Evolutionary conservation across 2,113 vertebrate species (phyloP), one percentile per base, ranked within the genome.

Genomic region (Plotosus lineatus): DNA sequence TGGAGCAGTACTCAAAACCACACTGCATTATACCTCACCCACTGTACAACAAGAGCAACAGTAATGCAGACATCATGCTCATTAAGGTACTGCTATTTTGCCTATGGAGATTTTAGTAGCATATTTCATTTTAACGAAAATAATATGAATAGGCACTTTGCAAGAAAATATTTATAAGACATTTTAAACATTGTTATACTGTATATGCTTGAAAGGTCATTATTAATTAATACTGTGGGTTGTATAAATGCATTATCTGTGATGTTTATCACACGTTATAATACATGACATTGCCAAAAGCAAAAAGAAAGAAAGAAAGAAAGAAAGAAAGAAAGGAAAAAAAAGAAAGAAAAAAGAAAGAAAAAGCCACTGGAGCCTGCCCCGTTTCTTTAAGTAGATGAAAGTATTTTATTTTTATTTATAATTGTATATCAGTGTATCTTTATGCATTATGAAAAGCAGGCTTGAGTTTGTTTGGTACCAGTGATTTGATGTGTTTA

Each of bases 61-160:
- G 92, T 85, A 92, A 94, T 14, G 92, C 90, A 2, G 94, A 95
- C 85, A 91, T 94, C 86, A 95, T 94, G 93, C 89, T 95, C 50
- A 92, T 95, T 66, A 93, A 94, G 93, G 94, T 95, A 89, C 80
- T 26, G 8, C 65, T 48, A 2, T 50, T 31, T 73, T 33, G n/a
- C 12, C 0, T 56, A 46, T 33, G 15, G 33, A 44, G 75, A 53
- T 58, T 51, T 19, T 21, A 55, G 33, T 48, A 19, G 1, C n/a
- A 10, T 6, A 26, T 44, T 46, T 11, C 1, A 40, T 68, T 40
- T 69, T 71, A 46, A 51, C 23, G 31, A 51, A 0, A n/a, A n/a
- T n/a, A n/a, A 12, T 33, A 33, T 2, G 0, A 11, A 33, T 33
- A 72, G 1, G 14, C 15, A 40, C 2, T 7, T 21, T 68, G 33